Conservation (phyloP, 2,113 vertebrate genomes). For the Oriolus oriolus region DNA sequence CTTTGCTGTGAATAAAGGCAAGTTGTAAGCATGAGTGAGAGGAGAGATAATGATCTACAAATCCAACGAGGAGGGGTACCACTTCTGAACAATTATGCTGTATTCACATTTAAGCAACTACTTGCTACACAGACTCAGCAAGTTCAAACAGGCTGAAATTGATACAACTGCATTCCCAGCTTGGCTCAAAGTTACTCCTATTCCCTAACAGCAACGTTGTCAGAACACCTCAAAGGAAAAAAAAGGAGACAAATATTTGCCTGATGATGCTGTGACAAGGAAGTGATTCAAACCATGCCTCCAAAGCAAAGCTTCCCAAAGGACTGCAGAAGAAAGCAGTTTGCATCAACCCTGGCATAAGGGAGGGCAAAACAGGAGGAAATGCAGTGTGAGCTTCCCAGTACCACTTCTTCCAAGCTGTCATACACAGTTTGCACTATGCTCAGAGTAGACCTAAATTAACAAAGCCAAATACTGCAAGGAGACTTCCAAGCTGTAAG, state of each 20-base stretch:
- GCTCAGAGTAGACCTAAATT: neutral
- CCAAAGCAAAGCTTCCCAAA: neutral
- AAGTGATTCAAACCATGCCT: slow-evolving; percentile 18
- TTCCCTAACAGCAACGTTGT: neutral
- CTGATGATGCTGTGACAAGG: slow-evolving; percentile 20
- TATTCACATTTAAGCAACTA: slow-evolving; percentile 26
- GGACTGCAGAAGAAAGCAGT: neutral
- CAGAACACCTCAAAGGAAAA: slow-evolving; percentile 38
- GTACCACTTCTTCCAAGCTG: neutral
- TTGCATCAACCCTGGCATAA: neutral
- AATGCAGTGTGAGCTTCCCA: neutral
- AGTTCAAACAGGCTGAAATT: slow-evolving; percentile 49
- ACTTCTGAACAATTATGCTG: slow-evolving; percentile 27
- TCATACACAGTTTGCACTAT: neutral
- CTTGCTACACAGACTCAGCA: slow-evolving; percentile 7
- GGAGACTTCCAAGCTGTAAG: neutral
- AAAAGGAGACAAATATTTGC: slow-evolving; percentile 3
- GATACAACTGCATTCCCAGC: slow-evolving; percentile 16
- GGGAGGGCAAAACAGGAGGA: neutral
- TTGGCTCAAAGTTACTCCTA: neutral
- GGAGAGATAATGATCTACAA: slow-evolving; percentile 25
- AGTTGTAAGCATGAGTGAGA: neutral
- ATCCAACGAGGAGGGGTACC: neutral
- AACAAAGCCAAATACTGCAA: neutral
- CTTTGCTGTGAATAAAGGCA: neutral